These are phyloP conservation scores for Drosophila ohnishii DNA, from an alignment of 1,140 invertebrate species.

Conservation along the genomic window DNA sequence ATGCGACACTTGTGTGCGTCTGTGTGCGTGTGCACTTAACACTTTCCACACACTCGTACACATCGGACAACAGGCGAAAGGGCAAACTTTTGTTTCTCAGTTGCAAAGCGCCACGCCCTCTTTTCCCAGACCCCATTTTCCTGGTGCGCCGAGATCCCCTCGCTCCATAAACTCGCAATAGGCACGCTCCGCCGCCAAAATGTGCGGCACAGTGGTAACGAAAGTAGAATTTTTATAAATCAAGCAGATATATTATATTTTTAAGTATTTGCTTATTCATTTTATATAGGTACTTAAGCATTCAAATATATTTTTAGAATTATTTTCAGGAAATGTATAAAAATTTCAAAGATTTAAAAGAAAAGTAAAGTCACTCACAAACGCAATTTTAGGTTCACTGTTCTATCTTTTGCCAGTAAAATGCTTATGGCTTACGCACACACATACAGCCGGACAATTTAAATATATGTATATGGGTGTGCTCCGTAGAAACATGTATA, in stretches of 20 bases:
- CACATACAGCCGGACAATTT: constrained; percentile 33
- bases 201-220: constrained; percentile 38
- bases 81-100: constrained; percentile 64
- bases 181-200: constrained; percentile 58
- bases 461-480: constrained; percentile 37
- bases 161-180: constrained; percentile 54
- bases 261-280: background rate
- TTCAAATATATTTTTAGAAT: background rate
- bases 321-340: background rate
- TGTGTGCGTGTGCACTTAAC: constrained; percentile 47
- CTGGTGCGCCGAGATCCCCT: constrained; percentile 13
- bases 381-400: constrained; percentile 6
- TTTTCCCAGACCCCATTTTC: background rate
- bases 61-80: constrained; percentile 53
- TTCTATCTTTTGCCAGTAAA: constrained; percentile 37
- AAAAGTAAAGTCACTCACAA: too few species aligned
- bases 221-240: too few species aligned
- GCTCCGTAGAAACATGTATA: constrained; percentile 40
- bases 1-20: constrained; percentile 71
- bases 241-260: too few species aligned
- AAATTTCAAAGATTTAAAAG: background rate
- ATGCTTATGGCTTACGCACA: constrained; percentile 58
- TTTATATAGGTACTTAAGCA: too few species aligned
- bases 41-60: constrained; percentile 23
- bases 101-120: constrained; percentile 26